Percentiles rank a stretch among this genome's conserved stretches.
Evolutionary conservation across 2,113 vertebrate genomes (phyloP).

Genomic region (Lasiurus cinereus): DNA sequence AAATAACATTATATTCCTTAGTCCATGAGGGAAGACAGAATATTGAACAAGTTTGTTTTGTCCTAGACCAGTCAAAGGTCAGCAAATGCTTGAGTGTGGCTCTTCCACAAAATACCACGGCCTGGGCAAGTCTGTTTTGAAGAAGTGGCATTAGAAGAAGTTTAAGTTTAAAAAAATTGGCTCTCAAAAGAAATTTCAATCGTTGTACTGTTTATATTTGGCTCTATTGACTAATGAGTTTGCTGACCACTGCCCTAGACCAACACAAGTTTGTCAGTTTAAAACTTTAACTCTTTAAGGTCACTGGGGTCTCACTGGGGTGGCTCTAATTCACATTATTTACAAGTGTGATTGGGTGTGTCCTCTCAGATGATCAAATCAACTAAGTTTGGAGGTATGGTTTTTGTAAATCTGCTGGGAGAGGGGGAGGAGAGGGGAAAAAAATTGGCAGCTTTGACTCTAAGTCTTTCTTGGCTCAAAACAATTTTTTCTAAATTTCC

Average conservation of each 20-base stretch:
- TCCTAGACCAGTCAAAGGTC: not conserved
- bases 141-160: no score
- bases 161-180: no score
- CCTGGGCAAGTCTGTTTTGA: no score
- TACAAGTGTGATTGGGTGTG: not conserved
- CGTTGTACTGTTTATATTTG: no score
- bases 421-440: not conserved
- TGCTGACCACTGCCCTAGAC: not conserved
- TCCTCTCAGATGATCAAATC: not conserved
- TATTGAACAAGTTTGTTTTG: not conserved
- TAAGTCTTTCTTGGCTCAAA: constrained; percentile 59
- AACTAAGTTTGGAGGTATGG: not conserved
- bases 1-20: not conserved
- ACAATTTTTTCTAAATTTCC: not conserved
- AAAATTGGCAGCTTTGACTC: not conserved
- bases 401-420: constrained; percentile 20
- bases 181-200: no score
- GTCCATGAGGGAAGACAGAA: not conserved
- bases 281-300: not conserved
- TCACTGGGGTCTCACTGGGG: not conserved
- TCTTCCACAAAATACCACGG: no score
- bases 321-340: not conserved
- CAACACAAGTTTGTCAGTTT: not conserved
- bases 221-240: no score
- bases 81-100: no score